These are phyloP conservation scores for Pasiphila rectangulata DNA, from an alignment of 2,888 invertebrate genomes.

Conservation along the genomic window DNA sequence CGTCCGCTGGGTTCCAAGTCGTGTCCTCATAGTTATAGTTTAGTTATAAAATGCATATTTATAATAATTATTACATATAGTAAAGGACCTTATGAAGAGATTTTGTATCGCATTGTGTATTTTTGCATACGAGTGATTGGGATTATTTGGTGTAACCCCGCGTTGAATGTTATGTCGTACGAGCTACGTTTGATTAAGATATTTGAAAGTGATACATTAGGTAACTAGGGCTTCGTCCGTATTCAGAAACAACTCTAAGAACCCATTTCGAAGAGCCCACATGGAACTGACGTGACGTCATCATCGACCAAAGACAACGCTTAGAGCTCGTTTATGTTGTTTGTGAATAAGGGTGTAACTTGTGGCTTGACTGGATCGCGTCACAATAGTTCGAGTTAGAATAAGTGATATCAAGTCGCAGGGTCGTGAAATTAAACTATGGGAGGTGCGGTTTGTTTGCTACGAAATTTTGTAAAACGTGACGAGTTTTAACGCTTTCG, in stretches of 20 bases:
- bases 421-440: conserved; percentile 29
- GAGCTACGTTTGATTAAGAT: conserved; percentile 17
- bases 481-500: not conserved
- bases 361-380: conserved; percentile 27
- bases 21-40: conserved; percentile 45
- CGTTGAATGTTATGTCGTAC: conserved; percentile 21
- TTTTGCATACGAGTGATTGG: conserved; percentile 57
- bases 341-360: conserved; percentile 13
- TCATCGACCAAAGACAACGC: not conserved
- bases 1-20: conserved; percentile 30
- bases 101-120: conserved; percentile 63
- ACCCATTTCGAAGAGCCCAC: not conserved
- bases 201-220: conserved; percentile 26
- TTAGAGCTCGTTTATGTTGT: not conserved
- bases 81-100: conserved; percentile 60
- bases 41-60: conserved; percentile 53
- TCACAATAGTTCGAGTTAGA: conserved; percentile 22
- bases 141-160: conserved; percentile 26
- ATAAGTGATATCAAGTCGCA: conserved; percentile 33
- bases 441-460: conserved; percentile 26
- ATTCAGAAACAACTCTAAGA: conserved; percentile 8
- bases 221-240: conserved; percentile 10
- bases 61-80: conserved; percentile 39
- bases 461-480: not conserved
- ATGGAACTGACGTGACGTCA: not conserved